Conservation (phyloP, 2,113 vertebrate species). For the Lophotis ruficrista region DNA sequence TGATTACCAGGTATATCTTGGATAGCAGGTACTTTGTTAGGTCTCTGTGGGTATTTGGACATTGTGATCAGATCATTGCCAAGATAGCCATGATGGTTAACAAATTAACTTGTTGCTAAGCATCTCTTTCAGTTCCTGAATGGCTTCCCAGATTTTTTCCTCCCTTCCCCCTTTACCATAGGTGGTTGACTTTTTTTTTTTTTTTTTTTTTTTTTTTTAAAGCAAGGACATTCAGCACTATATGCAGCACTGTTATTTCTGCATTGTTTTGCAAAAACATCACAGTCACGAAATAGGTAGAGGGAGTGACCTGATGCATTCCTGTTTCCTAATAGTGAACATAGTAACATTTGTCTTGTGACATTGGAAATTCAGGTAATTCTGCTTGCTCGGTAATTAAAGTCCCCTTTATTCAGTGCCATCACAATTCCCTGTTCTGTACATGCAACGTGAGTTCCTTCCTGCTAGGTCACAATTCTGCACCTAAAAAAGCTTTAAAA, state of each 20-base stretch:
- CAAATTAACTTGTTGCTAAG: neutral
- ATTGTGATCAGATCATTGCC: neutral
- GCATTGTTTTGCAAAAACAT: neutral
- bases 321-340: neutral
- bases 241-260: neutral
- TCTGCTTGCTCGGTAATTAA: neutral
- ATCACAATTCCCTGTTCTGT: neutral
- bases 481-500: neutral
- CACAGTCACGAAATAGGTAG: neutral
- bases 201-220: neutral
- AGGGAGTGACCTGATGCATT: neutral
- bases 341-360: neutral
- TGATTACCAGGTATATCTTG: neutral
- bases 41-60: neutral
- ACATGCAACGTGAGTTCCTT: neutral
- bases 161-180: neutral
- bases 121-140: neutral
- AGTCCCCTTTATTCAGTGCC: neutral
- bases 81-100: neutral
- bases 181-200: neutral
- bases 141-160: neutral
- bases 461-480: neutral
- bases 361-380: neutral
- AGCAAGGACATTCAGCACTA: neutral
- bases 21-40: neutral